These are phyloP conservation scores for Andrena haemorrhoa DNA, from an alignment of 2,888 invertebrate species.

Conservation along the genomic window DNA sequence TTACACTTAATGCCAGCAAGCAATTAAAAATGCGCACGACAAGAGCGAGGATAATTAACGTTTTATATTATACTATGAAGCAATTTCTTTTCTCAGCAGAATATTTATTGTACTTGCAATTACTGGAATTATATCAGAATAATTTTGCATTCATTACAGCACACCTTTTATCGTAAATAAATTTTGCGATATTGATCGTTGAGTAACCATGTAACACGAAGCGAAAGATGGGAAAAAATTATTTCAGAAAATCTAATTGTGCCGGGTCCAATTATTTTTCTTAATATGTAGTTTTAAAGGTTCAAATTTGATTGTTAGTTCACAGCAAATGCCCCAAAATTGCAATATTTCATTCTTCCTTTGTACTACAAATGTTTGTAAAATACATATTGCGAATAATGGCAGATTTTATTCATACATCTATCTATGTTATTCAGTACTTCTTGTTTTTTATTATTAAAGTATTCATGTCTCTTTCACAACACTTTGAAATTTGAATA, in stretches of 20 bases:
- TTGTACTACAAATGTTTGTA: neutral
- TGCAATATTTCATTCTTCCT: neutral
- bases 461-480: too few species aligned
- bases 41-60: neutral
- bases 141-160: constrained; percentile 2
- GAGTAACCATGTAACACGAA: neutral
- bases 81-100: neutral
- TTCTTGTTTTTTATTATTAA: too few species aligned
- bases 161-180: neutral
- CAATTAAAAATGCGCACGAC: constrained; percentile 8
- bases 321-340: neutral
- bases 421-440: too few species aligned
- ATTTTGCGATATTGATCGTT: neutral
- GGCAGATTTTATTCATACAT: too few species aligned
- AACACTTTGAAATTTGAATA: too few species aligned
- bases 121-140: constrained; percentile 14
- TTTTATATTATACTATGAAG: neutral
- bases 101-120: constrained; percentile 5
- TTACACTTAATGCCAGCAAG: neutral
- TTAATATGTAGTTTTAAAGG: neutral
- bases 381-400: too few species aligned
- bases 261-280: neutral
- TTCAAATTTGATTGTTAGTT: neutral
- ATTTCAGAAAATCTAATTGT: neutral
- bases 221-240: neutral